These are phyloP conservation scores for Rhinogobio ventralis DNA, from an alignment of 2,797 vertebrate genomes.

Conservation along the genomic window DNA sequence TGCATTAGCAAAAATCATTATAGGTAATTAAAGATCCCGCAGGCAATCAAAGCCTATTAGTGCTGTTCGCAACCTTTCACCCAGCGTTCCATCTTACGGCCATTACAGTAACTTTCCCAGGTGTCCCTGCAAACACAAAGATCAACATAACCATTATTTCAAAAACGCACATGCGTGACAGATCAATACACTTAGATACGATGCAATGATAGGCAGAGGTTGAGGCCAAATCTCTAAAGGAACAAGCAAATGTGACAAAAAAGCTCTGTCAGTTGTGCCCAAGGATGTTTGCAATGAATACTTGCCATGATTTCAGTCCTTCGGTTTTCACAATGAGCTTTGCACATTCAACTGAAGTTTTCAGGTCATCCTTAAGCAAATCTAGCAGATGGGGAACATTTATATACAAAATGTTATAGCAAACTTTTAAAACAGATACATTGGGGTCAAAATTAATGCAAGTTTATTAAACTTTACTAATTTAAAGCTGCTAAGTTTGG, in stretches of 20 bases:
- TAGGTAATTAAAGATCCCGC: background rate
- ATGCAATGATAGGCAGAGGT: background rate
- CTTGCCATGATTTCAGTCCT: conserved; percentile 61
- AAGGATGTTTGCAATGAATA: background rate
- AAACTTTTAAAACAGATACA: background rate
- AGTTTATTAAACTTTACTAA: background rate
- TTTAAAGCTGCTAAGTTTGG: background rate
- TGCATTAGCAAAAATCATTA: background rate
- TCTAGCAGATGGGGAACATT: conserved; percentile 38
- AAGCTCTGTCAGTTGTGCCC: background rate
- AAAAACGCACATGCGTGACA: background rate
- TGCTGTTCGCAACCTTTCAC: conserved; percentile 37
- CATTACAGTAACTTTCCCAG: conserved; percentile 60
- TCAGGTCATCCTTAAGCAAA: conserved; percentile 59
- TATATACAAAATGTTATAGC: background rate
- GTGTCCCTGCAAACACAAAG: conserved; percentile 55
- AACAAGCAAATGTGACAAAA: conserved; percentile 8
- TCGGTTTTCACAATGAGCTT: conserved; percentile 56
- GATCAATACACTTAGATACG: background rate
- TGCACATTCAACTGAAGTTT: conserved; percentile 48
- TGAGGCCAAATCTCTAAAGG: conserved; percentile 15
- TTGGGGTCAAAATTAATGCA: background rate
- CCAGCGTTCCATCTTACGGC: conserved; percentile 54
- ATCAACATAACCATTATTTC: conserved; percentile 9
- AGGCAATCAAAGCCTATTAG: background rate